Evolutionary conservation across 2,113 vertebrate species (phyloP).

Genomic region (Actenoides lindsayi): DNA sequence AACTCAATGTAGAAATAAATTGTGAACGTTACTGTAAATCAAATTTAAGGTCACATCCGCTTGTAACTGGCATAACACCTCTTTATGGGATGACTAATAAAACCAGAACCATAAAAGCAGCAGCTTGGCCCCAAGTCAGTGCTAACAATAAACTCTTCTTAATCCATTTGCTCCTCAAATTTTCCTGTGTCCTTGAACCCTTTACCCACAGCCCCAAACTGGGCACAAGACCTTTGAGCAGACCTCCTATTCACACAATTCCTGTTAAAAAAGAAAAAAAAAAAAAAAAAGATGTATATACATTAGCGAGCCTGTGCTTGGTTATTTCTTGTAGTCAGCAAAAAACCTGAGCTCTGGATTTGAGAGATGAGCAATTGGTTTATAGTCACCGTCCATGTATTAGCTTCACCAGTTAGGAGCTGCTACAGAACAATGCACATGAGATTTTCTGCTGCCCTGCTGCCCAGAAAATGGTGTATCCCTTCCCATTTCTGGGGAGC

Average conservation of each 20-base stretch:
- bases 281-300: not conserved
- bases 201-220: not conserved
- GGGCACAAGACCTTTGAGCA: not conserved
- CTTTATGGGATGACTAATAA: not conserved
- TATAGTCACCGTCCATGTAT: not conserved
- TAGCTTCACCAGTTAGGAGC: not conserved
- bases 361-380: not conserved
- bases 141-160: not conserved
- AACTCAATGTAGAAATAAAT: not conserved
- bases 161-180: not conserved
- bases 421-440: rapidly evolving
- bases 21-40: not conserved
- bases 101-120: not conserved
- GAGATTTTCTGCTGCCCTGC: not conserved
- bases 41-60: not conserved
- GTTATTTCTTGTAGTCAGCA: not conserved
- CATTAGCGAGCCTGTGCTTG: rapidly evolving
- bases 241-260: not conserved
- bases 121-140: not conserved
- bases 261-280: not conserved
- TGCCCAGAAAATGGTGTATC: not conserved
- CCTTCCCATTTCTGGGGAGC: not conserved
- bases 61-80: not conserved
- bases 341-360: not conserved
- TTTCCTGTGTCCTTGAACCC: not conserved